phyloP scores from a whole-genome alignment of 2,113 vertebrate species.

The Gadus chalcogrammus region DNA sequence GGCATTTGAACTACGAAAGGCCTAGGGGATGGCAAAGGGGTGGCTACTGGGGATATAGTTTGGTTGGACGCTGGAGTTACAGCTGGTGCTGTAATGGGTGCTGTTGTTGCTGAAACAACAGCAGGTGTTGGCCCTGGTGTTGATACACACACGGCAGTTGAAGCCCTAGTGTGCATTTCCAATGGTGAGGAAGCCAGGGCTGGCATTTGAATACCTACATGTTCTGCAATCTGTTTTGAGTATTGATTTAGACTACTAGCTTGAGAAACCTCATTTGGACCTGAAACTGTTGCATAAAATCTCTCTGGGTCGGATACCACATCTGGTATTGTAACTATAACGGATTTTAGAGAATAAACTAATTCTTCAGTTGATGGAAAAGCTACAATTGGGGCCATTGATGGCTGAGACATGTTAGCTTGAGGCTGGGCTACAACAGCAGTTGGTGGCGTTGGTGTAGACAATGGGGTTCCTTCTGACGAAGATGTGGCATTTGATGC shows the following conservation, averaged over 20 bases:
- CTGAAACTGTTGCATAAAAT: conserved; percentile 18
- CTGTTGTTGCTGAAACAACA: conserved; percentile 14
- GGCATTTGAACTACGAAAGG: conserved; percentile 66
- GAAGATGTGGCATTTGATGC: conserved; percentile 64
- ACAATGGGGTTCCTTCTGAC: conserved; percentile 61
- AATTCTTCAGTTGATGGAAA: conserved; percentile 5
- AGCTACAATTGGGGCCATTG: conserved; percentile 14
- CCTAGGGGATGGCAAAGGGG: conserved; percentile 22
- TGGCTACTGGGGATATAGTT: conserved; percentile 30
- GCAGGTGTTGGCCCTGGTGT: conserved; percentile 26
- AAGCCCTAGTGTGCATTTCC: conserved; percentile 38
- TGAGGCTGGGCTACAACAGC: conserved; percentile 39
- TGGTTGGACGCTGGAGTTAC: conserved; percentile 9
- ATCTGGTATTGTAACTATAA: conserved; percentile 59
- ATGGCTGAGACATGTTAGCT: conserved; percentile 21
- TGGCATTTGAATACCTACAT: conserved; percentile 56
- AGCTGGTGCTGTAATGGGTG: conserved; percentile 23
- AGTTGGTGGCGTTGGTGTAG: conserved; percentile 61
- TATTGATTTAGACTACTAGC: conserved; percentile 16
- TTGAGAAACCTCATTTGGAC: conserved; percentile 25
- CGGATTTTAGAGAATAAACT: conserved; percentile 20
- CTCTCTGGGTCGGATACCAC: conserved; percentile 54
- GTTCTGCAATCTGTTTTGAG: conserved; percentile 4
- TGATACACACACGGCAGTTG: conserved; percentile 48
- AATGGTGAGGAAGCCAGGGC: conserved; percentile 61